These are phyloP conservation scores for Oceanites oceanicus DNA, from an alignment of 2,113 vertebrate species.

Conservation along the genomic window DNA sequence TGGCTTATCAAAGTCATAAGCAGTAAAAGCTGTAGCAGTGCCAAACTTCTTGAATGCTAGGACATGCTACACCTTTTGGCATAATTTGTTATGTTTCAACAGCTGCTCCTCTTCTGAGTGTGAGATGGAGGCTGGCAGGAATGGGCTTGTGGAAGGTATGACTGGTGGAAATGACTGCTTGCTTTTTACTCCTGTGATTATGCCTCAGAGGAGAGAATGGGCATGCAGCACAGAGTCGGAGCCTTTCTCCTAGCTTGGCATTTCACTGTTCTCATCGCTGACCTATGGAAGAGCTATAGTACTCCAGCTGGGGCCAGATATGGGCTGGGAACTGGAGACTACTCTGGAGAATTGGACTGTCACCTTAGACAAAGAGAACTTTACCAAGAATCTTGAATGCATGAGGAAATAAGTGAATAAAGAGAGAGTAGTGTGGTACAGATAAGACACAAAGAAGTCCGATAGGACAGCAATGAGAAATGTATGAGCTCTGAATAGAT, in stretches of 20 bases:
- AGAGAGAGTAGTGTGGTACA: neutral
- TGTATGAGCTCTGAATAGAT: neutral
- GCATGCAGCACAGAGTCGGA: fast-evolving
- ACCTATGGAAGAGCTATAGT: neutral
- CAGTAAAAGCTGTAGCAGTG: neutral
- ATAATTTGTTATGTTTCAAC: neutral
- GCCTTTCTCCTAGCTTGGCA: neutral
- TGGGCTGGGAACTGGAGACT: neutral
- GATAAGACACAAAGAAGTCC: neutral
- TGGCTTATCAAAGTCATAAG: neutral
- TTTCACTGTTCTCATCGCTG: neutral
- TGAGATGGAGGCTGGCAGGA: slow-evolving; percentile 5
- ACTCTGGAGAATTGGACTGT: neutral
- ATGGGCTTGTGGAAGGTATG: slow-evolving; percentile 7
- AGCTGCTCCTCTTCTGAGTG: neutral
- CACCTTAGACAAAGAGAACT: neutral
- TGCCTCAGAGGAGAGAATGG: neutral
- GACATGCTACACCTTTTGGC: slow-evolving; percentile 29
- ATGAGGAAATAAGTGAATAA: neutral
- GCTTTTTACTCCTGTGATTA: neutral
- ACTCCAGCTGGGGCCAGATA: neutral
- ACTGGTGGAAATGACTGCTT: neutral
- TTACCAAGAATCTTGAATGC: neutral
- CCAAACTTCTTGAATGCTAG: neutral
- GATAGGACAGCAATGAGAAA: neutral